These are phyloP conservation scores for Crotophaga sulcirostris DNA, from an alignment of 2,113 vertebrate species.

Conservation along the genomic window DNA sequence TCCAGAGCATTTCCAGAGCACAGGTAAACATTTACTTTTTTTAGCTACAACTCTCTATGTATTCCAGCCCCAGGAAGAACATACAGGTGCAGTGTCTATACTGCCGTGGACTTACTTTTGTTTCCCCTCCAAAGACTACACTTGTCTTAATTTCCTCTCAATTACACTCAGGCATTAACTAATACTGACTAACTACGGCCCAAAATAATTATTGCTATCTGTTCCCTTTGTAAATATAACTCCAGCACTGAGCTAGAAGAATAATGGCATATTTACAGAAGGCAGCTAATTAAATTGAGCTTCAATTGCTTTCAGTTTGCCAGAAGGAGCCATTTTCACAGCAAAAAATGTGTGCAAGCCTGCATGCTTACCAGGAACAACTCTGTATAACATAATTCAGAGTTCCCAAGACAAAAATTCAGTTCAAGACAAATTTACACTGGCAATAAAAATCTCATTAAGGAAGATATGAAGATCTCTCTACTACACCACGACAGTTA, in stretches of 20 bases:
- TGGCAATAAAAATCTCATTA: constrained; percentile 79
- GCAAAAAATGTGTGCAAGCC: constrained; percentile 69
- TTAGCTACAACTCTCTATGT: not conserved
- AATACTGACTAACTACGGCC: constrained; percentile 78
- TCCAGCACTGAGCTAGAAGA: constrained; percentile 70
- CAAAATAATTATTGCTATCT: constrained; percentile 80
- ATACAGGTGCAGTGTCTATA: constrained; percentile 1
- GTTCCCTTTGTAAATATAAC: constrained; percentile 80
- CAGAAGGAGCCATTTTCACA: constrained; percentile 81
- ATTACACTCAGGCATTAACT: constrained; percentile 79
- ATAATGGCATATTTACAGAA: constrained; percentile 81
- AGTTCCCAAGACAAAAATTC: constrained; percentile 79
- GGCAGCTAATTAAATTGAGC: constrained; percentile 80
- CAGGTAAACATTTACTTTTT: not conserved
- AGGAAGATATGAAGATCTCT: constrained; percentile 72
- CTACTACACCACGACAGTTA: constrained; percentile 53
- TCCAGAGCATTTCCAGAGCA: not conserved
- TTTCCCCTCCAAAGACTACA: constrained; percentile 5
- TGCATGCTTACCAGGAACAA: constrained; percentile 68
- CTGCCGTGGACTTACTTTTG: not conserved
- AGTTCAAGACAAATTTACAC: constrained; percentile 75
- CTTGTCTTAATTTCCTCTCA: constrained; percentile 76
- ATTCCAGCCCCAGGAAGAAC: not conserved
- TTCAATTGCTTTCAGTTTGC: constrained; percentile 81
- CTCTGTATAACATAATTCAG: constrained; percentile 74